phyloP scores from a whole-genome alignment of 2,113 vertebrate genomes.

The Daubentonia madagascariensis region DNA sequence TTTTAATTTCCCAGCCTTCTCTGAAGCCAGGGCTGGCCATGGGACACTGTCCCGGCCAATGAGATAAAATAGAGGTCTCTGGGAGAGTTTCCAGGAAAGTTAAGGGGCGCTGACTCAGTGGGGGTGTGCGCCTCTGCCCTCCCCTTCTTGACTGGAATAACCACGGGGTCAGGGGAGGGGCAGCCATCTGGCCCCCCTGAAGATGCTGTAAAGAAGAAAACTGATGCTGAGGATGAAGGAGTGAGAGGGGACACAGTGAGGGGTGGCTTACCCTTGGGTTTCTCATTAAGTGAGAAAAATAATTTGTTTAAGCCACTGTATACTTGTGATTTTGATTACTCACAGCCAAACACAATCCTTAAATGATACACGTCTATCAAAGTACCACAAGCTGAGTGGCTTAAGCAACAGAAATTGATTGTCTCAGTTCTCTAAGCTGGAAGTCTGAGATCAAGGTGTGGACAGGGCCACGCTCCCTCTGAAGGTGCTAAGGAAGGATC shows the following conservation, averaged over 20 bases:
- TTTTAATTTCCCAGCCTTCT: background rate
- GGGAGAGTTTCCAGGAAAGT: background rate
- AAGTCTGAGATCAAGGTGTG: background rate
- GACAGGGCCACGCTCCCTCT: background rate
- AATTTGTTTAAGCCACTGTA: background rate
- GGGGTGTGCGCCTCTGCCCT: background rate
- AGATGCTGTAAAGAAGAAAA: background rate
- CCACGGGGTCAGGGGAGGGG: background rate
- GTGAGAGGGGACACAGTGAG: background rate
- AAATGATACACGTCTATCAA: background rate
- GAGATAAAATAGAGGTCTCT: background rate
- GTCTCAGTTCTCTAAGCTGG: background rate
- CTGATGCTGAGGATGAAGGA: background rate
- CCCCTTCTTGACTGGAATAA: background rate
- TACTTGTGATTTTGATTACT: background rate
- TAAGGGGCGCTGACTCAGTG: background rate
- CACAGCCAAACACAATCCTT: background rate
- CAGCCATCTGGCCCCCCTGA: background rate
- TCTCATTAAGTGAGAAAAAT: background rate
- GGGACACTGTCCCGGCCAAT: background rate
- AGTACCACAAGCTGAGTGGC: background rate
- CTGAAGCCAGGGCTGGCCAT: background rate
- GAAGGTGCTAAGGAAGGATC: background rate
- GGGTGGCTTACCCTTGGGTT: background rate
- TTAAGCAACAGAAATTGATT: background rate